Percentiles rank a stretch among this genome's conserved stretches.
These are phyloP conservation scores for Tanytarsus gracilentus DNA, from an alignment of 2,888 invertebrate species.

Conservation along the genomic window DNA sequence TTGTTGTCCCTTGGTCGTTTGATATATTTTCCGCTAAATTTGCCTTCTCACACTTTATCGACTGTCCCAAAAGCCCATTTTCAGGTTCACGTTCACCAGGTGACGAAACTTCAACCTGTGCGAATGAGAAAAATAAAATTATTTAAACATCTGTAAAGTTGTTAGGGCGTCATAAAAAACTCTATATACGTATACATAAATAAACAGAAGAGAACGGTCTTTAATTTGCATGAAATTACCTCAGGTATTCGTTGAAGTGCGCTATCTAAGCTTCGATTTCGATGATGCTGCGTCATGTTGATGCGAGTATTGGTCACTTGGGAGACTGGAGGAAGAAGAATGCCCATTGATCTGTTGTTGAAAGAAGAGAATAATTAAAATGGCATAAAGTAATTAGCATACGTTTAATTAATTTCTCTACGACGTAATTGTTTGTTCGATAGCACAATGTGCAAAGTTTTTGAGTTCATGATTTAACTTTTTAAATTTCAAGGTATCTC, in stretches of 20 bases:
- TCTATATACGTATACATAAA: no score
- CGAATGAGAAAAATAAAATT: neutral
- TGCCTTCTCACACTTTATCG: neutral
- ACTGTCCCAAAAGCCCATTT: constrained; percentile 41
- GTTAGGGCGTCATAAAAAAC: no score
- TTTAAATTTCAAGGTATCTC: no score
- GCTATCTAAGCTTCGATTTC: constrained; percentile 83
- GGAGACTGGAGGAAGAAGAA: constrained; percentile 43
- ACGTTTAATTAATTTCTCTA: no score
- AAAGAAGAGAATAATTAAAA: neutral
- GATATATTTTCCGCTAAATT: no score
- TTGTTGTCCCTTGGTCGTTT: no score
- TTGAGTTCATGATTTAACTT: no score
- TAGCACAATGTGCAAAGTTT: no score
- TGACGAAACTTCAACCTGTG: constrained; percentile 43
- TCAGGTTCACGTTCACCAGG: constrained; percentile 44
- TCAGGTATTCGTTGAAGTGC: constrained; percentile 83
- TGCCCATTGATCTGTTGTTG: constrained; percentile 46
- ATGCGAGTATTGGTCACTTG: constrained; percentile 44
- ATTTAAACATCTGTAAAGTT: no score
- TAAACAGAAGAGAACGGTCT: no score
- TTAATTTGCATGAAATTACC: no score
- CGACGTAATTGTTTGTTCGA: no score
- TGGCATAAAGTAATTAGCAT: neutral
- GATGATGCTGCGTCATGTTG: constrained; percentile 60